Base-by-base conservation (phyloP, 1,140 invertebrate species). In the Drosophila ananassae region DNA sequence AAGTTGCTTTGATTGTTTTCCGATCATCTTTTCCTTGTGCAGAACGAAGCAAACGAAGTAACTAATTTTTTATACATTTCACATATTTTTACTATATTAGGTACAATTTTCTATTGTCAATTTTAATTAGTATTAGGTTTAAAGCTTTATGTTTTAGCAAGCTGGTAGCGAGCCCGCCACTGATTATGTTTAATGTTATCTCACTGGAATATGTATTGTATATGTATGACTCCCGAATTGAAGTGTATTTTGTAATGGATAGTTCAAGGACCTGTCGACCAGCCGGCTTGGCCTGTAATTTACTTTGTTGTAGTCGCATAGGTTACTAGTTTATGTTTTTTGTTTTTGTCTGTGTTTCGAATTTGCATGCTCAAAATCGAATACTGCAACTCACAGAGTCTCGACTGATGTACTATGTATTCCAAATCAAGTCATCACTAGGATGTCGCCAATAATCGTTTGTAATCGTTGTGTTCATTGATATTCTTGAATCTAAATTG, bases 311-410 rank as follows among this genome's bases (percentile, higher is more conserved):
- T 77, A 75, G 64, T 75, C 24, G 61, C 66, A 56, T 77, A 52
- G 52, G 46, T 78, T 89, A 79, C 62, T 89, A 76, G 82, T 89
- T 87, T 89, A 79, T 82, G 82, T 87, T 89, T 87, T 89, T 89
- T 85, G 82, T 87, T 76, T 81, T 78, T 59, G 64, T 72, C 69
- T 72, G 50, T 67, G 46, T 78, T 59, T 61, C 77, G 60, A 41
- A 48, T 50, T 61, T 54, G 55, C 30, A 75, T 60, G 75, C 75
- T 72, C 37, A 55, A 71, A 30, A 12, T 37, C 30, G 21, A 44
- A 64, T 12, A 32, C 25, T 66, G 61, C 37, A 37, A 66, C 44
- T 30, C 62, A 46, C 62, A 41, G 62, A 75, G 69, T 74, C 60
- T 56, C 69, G 73, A 74, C 73, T 74, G 71, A 74, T 74, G 48